These are phyloP conservation scores for Tetranychus piercei DNA, from an alignment of 2,888 invertebrate species.

Conservation along the genomic window DNA sequence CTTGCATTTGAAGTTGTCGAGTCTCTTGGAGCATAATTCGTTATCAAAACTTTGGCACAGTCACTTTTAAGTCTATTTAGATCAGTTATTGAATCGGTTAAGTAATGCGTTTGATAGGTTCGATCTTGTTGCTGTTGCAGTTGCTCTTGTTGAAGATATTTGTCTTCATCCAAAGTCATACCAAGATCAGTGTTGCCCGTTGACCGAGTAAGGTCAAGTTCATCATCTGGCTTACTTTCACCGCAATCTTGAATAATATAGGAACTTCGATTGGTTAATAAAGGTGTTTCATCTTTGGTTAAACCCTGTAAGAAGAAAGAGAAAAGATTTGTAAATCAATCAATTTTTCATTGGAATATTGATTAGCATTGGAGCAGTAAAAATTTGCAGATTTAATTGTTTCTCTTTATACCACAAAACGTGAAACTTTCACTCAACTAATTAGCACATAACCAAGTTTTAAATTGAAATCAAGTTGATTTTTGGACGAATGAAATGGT, in stretches of 20 bases:
- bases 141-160: constrained; percentile 5
- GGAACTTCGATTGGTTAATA: background rate
- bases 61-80: background rate
- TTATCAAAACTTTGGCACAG: background rate
- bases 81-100: background rate
- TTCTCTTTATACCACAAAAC: too few relatives aligned
- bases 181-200: background rate
- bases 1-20: too few relatives aligned
- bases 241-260: background rate
- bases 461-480: too few relatives aligned
- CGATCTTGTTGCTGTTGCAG: constrained; percentile 3
- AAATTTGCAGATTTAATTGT: too few relatives aligned
- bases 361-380: background rate
- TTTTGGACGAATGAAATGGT: too few relatives aligned
- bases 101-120: background rate
- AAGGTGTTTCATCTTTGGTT: background rate
- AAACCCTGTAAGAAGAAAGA: background rate
- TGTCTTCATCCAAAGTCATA: background rate
- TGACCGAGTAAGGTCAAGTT: background rate
- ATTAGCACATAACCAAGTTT: too few relatives aligned
- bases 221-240: background rate
- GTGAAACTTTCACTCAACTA: too few relatives aligned
- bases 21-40: background rate
- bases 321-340: background rate
- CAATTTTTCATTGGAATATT: background rate